Conservation (phyloP, 2,888 invertebrate species). For the Agapetus fuscipes region DNA sequence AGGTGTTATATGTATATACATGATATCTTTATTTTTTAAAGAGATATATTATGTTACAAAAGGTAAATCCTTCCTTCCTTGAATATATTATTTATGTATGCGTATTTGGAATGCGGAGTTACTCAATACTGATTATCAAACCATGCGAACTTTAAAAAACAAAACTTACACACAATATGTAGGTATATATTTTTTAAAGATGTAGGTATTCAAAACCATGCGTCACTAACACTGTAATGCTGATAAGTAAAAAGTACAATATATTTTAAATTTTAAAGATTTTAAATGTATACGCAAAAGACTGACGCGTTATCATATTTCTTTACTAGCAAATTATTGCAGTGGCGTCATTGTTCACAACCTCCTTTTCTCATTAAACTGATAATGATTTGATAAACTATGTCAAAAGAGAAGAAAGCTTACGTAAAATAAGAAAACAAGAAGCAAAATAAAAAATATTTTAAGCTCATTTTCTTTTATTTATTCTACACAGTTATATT, state of each 20-base stretch:
- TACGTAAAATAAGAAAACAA: slow-evolving; percentile 1
- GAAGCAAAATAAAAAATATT: slow-evolving; percentile 6
- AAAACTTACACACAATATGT: slow-evolving; percentile 8
- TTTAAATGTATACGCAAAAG: too few relatives aligned
- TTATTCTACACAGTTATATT: slow-evolving; percentile 6
- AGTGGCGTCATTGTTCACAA: slow-evolving; percentile 7
- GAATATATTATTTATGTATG: too few relatives aligned
- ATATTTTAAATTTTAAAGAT: too few relatives aligned
- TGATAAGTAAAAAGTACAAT: slow-evolving; percentile 2
- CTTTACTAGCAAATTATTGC: slow-evolving; percentile 6
- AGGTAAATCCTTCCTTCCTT: slow-evolving; percentile 6
- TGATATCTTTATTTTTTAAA: slow-evolving; percentile 16
- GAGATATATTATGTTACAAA: slow-evolving; percentile 13
- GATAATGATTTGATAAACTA: slow-evolving; percentile 2
- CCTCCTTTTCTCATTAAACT: slow-evolving; percentile 4
- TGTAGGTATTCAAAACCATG: slow-evolving; percentile 5
- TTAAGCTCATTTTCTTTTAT: slow-evolving; percentile 9
- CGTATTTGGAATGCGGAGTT: slow-evolving; percentile 9
- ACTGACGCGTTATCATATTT: slow-evolving; percentile 6
- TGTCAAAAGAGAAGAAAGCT: too few relatives aligned
- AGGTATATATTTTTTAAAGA: slow-evolving; percentile 1
- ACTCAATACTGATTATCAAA: slow-evolving; percentile 9
- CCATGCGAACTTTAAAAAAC: slow-evolving; percentile 9
- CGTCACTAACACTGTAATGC: slow-evolving; percentile 2
- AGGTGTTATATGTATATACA: slow-evolving; percentile 14